Percentiles rank a stretch among this genome's conserved stretches.
These are phyloP conservation scores for Drosophila engyochracea DNA, from an alignment of 2,888 invertebrate species.

Conservation along the genomic window DNA sequence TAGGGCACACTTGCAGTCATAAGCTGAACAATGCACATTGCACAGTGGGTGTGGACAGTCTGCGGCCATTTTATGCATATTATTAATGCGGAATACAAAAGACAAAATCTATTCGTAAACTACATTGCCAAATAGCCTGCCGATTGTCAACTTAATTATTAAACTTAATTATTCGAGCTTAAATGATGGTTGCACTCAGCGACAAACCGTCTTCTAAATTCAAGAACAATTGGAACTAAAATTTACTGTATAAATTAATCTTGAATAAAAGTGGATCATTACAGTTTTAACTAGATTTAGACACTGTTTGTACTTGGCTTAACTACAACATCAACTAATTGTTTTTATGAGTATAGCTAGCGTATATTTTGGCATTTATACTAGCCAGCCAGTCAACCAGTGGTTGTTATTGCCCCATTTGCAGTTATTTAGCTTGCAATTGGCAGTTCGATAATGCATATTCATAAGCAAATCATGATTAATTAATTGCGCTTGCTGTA, in stretches of 20 bases:
- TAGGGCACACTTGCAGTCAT: slow-evolving; percentile 6
- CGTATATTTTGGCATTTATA: slow-evolving; percentile 15
- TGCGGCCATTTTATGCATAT: slow-evolving; percentile 2
- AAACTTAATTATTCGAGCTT: slow-evolving; percentile 57
- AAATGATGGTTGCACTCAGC: slow-evolving; percentile 10
- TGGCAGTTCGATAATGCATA: slow-evolving; percentile 28
- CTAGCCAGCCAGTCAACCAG: slow-evolving; percentile 27
- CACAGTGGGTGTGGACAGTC: slow-evolving; percentile 28
- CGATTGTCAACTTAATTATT: slow-evolving; percentile 28
- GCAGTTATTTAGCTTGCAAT: slow-evolving; percentile 34
- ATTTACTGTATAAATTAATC: neutral
- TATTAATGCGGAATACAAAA: slow-evolving; percentile 38
- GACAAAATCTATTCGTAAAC: slow-evolving; percentile 56
- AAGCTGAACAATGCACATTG: neutral
- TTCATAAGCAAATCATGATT: slow-evolving; percentile 70
- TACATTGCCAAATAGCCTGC: slow-evolving; percentile 35
- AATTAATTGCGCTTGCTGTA: slow-evolving; percentile 72
- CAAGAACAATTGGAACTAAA: neutral
- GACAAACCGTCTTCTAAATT: neutral
- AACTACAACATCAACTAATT: neutral
- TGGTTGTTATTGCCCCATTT: slow-evolving; percentile 27
- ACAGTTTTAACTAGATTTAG: neutral
- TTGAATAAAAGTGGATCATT: neutral
- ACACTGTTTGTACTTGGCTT: neutral
- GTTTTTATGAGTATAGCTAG: neutral